These are phyloP conservation scores for Nasonia longicornis DNA, from an alignment of 1,140 invertebrate genomes.

Conservation along the genomic window DNA sequence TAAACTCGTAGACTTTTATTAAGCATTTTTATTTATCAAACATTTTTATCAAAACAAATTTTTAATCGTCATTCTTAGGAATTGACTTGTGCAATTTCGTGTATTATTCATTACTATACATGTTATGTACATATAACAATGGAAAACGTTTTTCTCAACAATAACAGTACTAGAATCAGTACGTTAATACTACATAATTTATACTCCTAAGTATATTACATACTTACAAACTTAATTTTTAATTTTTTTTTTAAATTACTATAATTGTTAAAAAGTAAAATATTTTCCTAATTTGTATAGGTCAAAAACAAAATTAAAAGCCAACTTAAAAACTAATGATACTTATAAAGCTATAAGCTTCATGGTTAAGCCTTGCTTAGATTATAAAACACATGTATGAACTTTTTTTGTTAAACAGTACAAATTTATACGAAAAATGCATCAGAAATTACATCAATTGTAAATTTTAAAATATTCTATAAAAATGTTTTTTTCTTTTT, in stretches of 20 bases:
- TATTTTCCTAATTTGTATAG: background rate
- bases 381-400: background rate
- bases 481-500: background rate
- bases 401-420: background rate
- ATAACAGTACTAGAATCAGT: background rate
- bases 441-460: background rate
- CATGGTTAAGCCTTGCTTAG: background rate
- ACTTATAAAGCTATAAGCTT: background rate
- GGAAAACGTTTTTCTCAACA: background rate
- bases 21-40: background rate
- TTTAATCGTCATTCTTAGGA: background rate
- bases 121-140: background rate
- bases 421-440: background rate
- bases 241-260: background rate
- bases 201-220: background rate
- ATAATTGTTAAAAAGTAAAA: background rate
- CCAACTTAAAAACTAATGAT: background rate
- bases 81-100: background rate
- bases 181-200: background rate
- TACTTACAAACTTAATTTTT: background rate
- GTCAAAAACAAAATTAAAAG: background rate
- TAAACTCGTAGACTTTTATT: background rate
- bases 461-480: background rate
- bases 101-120: background rate
- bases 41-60: slow-evolving; percentile 1